phyloP scores from a whole-genome alignment of 2,113 vertebrate genomes.

The Leptobrachium ailaonicum region DNA sequence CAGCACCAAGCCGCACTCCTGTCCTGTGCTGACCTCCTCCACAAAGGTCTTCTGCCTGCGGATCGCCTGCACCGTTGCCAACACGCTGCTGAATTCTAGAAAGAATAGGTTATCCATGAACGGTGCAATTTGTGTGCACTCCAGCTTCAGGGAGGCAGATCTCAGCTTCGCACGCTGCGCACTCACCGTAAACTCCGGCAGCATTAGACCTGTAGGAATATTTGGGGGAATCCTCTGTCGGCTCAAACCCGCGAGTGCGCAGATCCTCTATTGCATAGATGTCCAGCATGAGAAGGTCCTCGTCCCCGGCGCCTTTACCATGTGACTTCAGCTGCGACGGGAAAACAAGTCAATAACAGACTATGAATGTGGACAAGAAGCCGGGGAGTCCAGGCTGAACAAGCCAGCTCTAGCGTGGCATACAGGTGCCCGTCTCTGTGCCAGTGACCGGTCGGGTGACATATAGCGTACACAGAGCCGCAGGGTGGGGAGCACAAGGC shows the following conservation, averaged over 20 bases:
- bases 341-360: neutral
- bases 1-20: conserved; percentile 91
- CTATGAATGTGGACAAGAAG: neutral
- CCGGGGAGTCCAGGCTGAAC: no score
- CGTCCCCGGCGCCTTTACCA: conserved; percentile 85
- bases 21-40: conserved; percentile 83
- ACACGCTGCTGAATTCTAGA: conserved; percentile 76
- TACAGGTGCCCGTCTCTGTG: no score
- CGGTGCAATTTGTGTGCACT: no score
- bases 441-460: no score
- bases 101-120: neutral
- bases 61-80: conserved; percentile 84
- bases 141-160: no score
- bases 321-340: conserved; percentile 86
- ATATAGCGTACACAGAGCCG: no score
- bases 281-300: conserved; percentile 93
- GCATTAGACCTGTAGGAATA: conserved; percentile 76
- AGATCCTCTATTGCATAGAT: conserved; percentile 97
- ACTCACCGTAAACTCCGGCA: conserved; percentile 70
- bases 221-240: conserved; percentile 85
- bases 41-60: conserved; percentile 87
- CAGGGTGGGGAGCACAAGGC: no score
- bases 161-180: neutral
- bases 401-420: no score
- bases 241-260: conserved; percentile 71